Base-by-base conservation (phyloP, 2,888 invertebrate genomes). In the Drosophila mercatorum region DNA sequence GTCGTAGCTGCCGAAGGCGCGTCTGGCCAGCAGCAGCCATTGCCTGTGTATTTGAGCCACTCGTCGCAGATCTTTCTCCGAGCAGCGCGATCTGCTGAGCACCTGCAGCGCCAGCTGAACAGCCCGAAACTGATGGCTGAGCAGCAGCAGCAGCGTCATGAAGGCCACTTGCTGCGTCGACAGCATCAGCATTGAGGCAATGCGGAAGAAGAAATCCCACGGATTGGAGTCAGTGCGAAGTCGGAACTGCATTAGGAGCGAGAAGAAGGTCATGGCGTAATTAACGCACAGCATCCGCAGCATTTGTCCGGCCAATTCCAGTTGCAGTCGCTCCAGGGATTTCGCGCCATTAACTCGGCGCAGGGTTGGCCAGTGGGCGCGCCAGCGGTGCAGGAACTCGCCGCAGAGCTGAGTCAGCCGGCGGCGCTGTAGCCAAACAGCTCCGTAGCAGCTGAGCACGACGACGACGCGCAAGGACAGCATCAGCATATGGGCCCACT, bases 81-180 rank as follows among this genome's bases (percentile, higher is more conserved):
- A 12, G n/a, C 55, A 17, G 1, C 53, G 40, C 6, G 31, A 43
- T 8, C 22, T 6, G 1, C 53, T 66, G 2, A 86, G 51, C 3
- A 51, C 43, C 22, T 38, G 57, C 17, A 89, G 34, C 0, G 79
- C 76, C 22, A 76, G 31, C 14, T 87, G 76, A 2, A 89, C 72
- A 1, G 69, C 69, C 2, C 49, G 43, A 36, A 89, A 89, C 47
- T 90, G 89, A 44, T 82, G 72, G 11, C 60, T 68, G 5, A 83
- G 55, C 11, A 90, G 63, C 17, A 76, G 17, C 1, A 90, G 68
- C 10, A 77, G 3, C 0, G 70, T 64, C 5, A 58, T 64, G 38
- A 88, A 75, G 3, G 51, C 49, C 0, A 63, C 1, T 26, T 74
- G 76, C 0, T 53, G 49, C 5, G 58, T 52, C 0, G 68, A 8